Evolutionary conservation across 2,113 vertebrate genomes (phyloP), one percentile per base, ranked within the genome.

Genomic region (Erythrocercus mccallii): DNA sequence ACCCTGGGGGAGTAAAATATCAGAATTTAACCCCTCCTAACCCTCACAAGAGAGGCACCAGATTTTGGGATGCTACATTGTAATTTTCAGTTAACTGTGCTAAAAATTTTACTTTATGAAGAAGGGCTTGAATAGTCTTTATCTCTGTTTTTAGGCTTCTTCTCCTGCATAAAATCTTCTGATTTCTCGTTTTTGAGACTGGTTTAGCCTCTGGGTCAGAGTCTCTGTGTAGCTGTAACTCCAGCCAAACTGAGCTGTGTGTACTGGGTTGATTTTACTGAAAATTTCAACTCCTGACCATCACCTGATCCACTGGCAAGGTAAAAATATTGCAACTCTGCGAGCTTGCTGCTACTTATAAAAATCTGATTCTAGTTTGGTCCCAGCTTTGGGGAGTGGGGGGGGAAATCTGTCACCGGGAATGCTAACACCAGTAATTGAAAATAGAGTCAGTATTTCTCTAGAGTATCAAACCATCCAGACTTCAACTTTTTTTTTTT

Each of bases 401-500:
- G 18, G 3, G 6, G 11, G 20, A 70, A 45, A 44, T 48, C 64
- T 79, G 69, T 81, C 77, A 81, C 47, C 0, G 0, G 76, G 92
- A 80, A 68, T 58, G 80, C 57, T 21, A 92, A 78, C 31, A 69
- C 2, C 80, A 90, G 56, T 93, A 88, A 83, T 71, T 88, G 95
- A 97, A 97, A 97, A 96, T 96, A 96, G 88, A 97, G 72, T 92
- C 48, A 93, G 69, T 81, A 88, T 94, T 96, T 96, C 90, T 96
- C n/a, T 90, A 90, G 76, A 71, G 64, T 96, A 96, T 84, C 94
- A 95, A 96, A 97, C 88, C 93, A 17, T 33, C 84, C 68, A 65
- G 81, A 48, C n/a, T 57, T 81, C 54, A 72, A 57, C 42, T 45
- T n/a, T 13, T 78, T 87, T 68, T 79, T 86, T 65, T 79, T 71